These are phyloP conservation scores for Mormyrops boulengeri DNA, from an alignment of 2,797 vertebrate genomes.

Conservation along the genomic window DNA sequence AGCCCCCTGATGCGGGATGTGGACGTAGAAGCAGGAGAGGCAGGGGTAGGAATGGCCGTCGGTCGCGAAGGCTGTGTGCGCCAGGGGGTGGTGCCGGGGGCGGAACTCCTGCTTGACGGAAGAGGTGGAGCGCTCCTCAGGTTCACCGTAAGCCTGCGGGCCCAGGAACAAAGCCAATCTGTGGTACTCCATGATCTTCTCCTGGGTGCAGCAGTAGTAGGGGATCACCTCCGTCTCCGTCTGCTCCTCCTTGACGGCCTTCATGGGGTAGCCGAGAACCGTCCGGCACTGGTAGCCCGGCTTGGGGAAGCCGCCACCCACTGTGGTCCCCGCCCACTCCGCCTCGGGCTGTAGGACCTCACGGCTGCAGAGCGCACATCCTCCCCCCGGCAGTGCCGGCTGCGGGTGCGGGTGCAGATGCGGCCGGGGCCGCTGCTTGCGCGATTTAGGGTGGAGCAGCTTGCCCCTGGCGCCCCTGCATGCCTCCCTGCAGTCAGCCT, in stretches of 20 bases:
- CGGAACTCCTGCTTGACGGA: constrained; percentile 87
- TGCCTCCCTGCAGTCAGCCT: constrained; percentile 46
- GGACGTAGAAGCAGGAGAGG: constrained; percentile 67
- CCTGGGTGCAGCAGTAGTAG: constrained; percentile 72
- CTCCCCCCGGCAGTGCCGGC: constrained; percentile 35
- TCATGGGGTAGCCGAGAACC: constrained; percentile 56
- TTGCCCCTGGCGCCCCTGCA: constrained; percentile 30
- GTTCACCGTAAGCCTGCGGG: constrained; percentile 78
- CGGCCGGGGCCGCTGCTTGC: constrained; percentile 46
- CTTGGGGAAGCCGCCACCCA: constrained; percentile 52
- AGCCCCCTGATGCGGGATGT: constrained; percentile 59
- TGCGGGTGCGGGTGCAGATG: constrained; percentile 19
- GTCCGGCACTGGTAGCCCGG: constrained; percentile 52
- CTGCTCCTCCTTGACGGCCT: constrained; percentile 68
- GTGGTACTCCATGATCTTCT: constrained; percentile 74
- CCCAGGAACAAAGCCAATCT: constrained; percentile 86
- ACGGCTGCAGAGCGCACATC: constrained; percentile 55
- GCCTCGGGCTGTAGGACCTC: constrained; percentile 50
- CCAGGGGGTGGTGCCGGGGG: constrained; percentile 60
- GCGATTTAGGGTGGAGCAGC: constrained; percentile 40
- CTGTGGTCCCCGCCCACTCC: constrained; percentile 50
- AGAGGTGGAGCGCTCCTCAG: constrained; percentile 68
- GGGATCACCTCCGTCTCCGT: constrained; percentile 61
- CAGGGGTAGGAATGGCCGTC: constrained; percentile 63
- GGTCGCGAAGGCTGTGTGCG: constrained; percentile 52